Base-by-base conservation (phyloP, 2,888 invertebrate genomes). In the Tromatobia lineatoria region DNA sequence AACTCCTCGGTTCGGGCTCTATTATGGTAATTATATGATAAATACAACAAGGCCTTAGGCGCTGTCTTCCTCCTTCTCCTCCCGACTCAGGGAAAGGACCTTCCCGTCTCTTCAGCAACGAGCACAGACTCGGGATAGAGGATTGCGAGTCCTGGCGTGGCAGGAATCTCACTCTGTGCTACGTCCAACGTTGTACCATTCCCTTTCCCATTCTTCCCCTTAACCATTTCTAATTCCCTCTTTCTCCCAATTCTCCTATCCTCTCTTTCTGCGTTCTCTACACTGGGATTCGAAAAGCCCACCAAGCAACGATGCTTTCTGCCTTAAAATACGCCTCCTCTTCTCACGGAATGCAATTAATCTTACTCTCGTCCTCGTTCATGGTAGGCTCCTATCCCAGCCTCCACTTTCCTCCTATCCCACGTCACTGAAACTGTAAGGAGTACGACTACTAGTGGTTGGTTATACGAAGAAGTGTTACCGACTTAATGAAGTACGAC, bases 21-120 rank as follows among this genome's bases (percentile, higher is more conserved):
- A 93, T 93, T 93, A 93, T 93, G 93, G 92, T 93, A 93, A 93
- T 93, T 93, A 93, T 93, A 93, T 93, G 93, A 93, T 93, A 93
- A 93, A 93, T 93, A 93, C 92, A 93, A 93, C 93, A 92, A 92
- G 92, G 91, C 93, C 91, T 89, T 85, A 87, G 91, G 93, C 93
- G 89, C 88, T 91, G 91, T 92, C 91, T 91, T 90, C 88, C 88
- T 88, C 88, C 87, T 87, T 80, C 85, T 86, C 85, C 75, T 79
- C 77, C 71, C 45, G 61, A 66, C 42, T 20, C 64, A 8, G 42
- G 7, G 10, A 20, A 64, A 42, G 64, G 38, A 34, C 61, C 34
- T 3, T 38, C 64, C 7, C 50, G 4, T 64, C 64, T 38, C 64
- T 38, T 38, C 38, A 38, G 38, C 34, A 61, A 64, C 64, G 20